These are phyloP conservation scores for Pseudolaguvia tuberculata DNA, from an alignment of 2,113 vertebrate genomes.

Conservation along the genomic window DNA sequence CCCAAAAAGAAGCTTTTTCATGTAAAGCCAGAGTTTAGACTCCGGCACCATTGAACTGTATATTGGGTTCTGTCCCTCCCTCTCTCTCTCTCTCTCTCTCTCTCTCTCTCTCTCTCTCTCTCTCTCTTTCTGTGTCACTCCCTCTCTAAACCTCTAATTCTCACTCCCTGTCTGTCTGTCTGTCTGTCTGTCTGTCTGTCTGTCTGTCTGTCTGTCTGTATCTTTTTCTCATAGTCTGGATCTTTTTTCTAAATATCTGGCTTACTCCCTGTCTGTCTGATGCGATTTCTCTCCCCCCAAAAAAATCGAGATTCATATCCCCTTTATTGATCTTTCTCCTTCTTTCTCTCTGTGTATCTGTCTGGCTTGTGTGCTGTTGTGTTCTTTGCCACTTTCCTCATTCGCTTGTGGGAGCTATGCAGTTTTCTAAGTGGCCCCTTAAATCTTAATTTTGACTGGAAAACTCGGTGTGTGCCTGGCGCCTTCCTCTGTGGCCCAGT, in stretches of 20 bases:
- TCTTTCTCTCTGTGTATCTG: no score
- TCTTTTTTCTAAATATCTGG: no score
- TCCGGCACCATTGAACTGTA: slow-evolving; percentile 36
- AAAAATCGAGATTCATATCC: no score
- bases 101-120: slow-evolving; percentile 5
- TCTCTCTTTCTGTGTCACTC: not conserved
- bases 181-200: no score
- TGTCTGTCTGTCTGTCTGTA: no score
- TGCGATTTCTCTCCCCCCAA: no score
- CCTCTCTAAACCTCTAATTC: not conserved
- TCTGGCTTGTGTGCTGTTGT: slow-evolving; percentile 2
- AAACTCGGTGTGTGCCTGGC: slow-evolving; percentile 53
- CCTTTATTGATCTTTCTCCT: no score
- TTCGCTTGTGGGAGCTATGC: slow-evolving; percentile 28
- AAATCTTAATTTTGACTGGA: slow-evolving; percentile 47
- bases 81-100: not conserved
- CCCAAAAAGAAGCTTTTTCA: slow-evolving; percentile 44
- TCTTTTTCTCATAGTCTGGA: no score
- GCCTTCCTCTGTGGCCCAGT: slow-evolving; percentile 50
- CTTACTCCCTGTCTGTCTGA: no score
- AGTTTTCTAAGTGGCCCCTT: slow-evolving; percentile 40
- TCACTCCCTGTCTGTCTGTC: no score
- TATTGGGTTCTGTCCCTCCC: slow-evolving; percentile 21
- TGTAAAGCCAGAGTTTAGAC: slow-evolving; percentile 51
- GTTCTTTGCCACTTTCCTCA: slow-evolving; percentile 10